phyloP scores from a whole-genome alignment of 2,113 vertebrate genomes.

The Greenwoodochromis staneri region DNA sequence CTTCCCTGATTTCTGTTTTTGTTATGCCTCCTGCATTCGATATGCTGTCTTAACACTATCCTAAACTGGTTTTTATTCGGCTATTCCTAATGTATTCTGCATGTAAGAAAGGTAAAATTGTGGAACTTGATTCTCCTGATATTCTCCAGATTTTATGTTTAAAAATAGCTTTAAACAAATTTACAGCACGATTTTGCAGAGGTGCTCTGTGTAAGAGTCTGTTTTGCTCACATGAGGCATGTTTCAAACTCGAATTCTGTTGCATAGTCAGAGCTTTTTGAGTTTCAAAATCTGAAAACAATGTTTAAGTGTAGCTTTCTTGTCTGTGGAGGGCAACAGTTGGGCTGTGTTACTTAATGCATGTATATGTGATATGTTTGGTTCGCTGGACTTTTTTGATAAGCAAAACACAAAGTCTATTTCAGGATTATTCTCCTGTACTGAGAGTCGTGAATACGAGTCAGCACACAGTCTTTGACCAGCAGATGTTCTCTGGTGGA shows the following conservation, averaged over 20 bases:
- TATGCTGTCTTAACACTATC: background rate
- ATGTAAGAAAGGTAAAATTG: background rate
- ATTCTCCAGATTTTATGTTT: background rate
- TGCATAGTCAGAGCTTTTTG: background rate
- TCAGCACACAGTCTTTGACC: slow-evolving; percentile 42
- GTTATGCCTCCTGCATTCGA: background rate
- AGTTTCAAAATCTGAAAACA: background rate
- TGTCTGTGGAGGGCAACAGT: background rate
- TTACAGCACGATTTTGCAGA: background rate
- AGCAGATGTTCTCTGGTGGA: slow-evolving; percentile 5
- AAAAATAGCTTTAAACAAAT: background rate
- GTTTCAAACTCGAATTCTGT: background rate
- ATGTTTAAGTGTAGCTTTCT: background rate
- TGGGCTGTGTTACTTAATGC: background rate
- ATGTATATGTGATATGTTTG: background rate
- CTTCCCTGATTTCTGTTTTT: background rate
- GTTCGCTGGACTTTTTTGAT: too few species aligned
- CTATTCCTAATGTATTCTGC: background rate
- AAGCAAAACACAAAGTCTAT: background rate
- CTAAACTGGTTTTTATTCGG: background rate
- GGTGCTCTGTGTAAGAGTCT: background rate
- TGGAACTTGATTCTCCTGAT: background rate
- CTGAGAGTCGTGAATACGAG: background rate
- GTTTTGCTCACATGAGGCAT: background rate
- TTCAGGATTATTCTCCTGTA: background rate